phyloP scores from a whole-genome alignment of 2,888 invertebrate genomes.

The Andricus quercusramuli region DNA sequence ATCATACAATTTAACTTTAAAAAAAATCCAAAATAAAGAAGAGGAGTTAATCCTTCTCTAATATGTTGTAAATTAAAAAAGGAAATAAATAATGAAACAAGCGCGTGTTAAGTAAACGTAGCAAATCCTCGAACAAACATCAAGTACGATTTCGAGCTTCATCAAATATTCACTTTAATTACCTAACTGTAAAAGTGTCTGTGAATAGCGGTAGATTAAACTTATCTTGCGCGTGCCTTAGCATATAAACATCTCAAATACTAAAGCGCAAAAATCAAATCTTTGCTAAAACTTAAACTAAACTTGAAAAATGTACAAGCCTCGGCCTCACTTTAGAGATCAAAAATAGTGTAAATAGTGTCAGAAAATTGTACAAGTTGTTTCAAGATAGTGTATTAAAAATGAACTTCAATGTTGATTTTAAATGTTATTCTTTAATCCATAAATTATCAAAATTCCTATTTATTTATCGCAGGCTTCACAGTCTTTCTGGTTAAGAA shows the following conservation, averaged over 20 bases:
- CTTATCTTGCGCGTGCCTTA: conserved; percentile 53
- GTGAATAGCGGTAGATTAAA: conserved; percentile 44
- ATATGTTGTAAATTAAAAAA: conserved; percentile 38
- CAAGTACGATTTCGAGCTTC: conserved; percentile 4
- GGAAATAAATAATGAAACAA: conserved; percentile 43
- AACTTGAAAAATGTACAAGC: background rate
- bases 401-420: no score
- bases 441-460: no score
- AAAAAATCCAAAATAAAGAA: background rate
- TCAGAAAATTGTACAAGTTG: no score
- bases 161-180: conserved; percentile 23
- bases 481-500: no score
- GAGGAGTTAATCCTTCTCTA: background rate
- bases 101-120: conserved; percentile 31
- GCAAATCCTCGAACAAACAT: conserved; percentile 6
- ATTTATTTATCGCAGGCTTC: no score
- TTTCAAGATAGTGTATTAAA: no score
- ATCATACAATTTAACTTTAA: no score
- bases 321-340: no score
- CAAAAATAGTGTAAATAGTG: no score
- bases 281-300: background rate
- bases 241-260: conserved; percentile 48
- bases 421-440: no score
- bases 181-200: conserved; percentile 5
- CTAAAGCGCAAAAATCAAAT: conserved; percentile 22